Conservation (phyloP, 2,113 vertebrate species). For the Oceanites oceanicus region DNA sequence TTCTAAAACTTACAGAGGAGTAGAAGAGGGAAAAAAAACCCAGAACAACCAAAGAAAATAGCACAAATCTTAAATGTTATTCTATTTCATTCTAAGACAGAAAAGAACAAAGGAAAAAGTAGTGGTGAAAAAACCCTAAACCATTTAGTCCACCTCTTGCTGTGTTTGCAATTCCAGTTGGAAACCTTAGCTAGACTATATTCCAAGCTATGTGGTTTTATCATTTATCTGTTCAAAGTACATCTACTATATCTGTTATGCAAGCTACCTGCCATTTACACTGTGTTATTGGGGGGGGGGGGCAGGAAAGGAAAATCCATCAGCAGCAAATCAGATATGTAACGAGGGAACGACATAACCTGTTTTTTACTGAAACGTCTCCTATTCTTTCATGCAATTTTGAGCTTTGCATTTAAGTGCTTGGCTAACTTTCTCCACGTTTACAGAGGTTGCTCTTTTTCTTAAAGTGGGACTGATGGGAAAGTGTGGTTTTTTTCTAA, state of each 20-base stretch:
- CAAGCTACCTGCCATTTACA: not conserved
- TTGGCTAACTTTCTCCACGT: not conserved
- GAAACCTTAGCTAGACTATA: not conserved
- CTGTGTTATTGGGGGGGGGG: not conserved
- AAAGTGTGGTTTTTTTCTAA: not conserved
- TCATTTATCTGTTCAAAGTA: not conserved
- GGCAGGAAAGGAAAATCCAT: not conserved
- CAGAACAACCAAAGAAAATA: not conserved
- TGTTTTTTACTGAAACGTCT: not conserved
- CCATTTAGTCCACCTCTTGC: not conserved
- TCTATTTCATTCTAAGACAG: not conserved
- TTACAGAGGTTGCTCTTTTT: not conserved
- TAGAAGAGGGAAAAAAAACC: too few relatives aligned
- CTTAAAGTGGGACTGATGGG: not conserved
- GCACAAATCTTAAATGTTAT: not conserved
- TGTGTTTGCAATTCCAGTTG: not conserved
- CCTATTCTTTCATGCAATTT: not conserved
- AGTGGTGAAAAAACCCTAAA: not conserved
- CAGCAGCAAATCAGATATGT: not conserved
- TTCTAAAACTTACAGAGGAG: not conserved
- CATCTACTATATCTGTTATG: not conserved
- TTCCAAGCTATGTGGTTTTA: not conserved
- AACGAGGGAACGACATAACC: not conserved
- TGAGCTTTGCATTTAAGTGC: not conserved
- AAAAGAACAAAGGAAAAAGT: not conserved